A percentile compares a stretch with the other conserved stretches of the same genome.
Evolutionary conservation across 2,888 invertebrate species (phyloP).

Genomic region (Dorcus parallelipipedus): DNA sequence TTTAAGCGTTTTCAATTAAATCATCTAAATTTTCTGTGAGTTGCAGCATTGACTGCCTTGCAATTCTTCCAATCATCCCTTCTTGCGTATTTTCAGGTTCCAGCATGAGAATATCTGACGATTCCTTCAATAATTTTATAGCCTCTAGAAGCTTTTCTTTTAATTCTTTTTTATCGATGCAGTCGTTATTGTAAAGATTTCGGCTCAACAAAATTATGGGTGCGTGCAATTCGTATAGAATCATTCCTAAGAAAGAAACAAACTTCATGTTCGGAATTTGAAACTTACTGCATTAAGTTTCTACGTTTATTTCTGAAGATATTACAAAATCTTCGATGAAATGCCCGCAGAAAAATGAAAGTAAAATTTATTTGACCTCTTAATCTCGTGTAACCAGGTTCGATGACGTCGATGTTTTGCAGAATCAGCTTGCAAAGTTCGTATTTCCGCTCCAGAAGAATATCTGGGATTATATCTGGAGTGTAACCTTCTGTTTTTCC

Average conservation of each 20-base stretch:
- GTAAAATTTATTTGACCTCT: constrained; percentile 54
- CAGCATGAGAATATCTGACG: constrained; percentile 61
- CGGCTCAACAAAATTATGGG: constrained; percentile 70
- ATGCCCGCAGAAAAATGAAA: too few relatives aligned
- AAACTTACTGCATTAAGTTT: too few relatives aligned
- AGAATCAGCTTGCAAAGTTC: constrained; percentile 69
- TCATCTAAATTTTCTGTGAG: constrained; percentile 40
- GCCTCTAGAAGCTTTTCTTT: constrained; percentile 64
- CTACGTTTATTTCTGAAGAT: too few relatives aligned
- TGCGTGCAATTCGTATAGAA: constrained; percentile 77
- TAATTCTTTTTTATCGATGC: constrained; percentile 58
- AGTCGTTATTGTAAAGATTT: constrained; percentile 58
- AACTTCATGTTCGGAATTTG: not conserved
- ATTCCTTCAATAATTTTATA: constrained; percentile 60
- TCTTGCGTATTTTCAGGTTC: constrained; percentile 67
- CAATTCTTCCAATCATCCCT: constrained; percentile 61
- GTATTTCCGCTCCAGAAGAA: constrained; percentile 70
- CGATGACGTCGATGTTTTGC: constrained; percentile 65
- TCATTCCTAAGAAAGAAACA: constrained; percentile 57
- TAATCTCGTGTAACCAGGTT: constrained; percentile 74
- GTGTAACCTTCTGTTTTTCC: constrained; percentile 71
- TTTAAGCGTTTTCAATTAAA: constrained; percentile 12
- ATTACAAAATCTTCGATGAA: too few relatives aligned
- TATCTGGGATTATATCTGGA: constrained; percentile 68
- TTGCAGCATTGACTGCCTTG: constrained; percentile 51